Conservation (phyloP, 2,888 invertebrate species). For the Periphyllus acericola region DNA sequence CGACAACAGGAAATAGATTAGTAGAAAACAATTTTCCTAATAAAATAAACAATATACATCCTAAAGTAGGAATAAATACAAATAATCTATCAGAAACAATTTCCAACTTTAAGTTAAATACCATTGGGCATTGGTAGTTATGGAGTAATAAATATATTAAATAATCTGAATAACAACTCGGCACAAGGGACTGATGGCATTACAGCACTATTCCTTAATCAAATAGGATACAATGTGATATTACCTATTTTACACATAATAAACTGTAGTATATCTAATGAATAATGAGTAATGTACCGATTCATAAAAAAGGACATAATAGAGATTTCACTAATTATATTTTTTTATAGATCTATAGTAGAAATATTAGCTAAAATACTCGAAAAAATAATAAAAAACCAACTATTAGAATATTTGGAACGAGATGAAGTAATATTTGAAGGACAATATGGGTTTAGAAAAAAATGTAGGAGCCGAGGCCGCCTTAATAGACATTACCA, state of each 20-base stretch:
- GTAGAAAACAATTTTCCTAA: no score
- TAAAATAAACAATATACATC: no score
- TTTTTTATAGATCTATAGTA: background rate
- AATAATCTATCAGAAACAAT: no score
- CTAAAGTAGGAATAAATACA: no score
- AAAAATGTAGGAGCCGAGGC: background rate
- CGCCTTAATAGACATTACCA: background rate
- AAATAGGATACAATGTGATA: background rate
- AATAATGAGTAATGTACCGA: background rate
- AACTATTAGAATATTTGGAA: slow-evolving; percentile 1
- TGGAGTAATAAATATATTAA: no score
- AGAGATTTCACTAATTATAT: background rate
- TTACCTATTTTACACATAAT: background rate
- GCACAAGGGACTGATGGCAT: no score
- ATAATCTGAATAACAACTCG: no score
- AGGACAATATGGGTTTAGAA: background rate
- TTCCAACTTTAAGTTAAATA: no score
- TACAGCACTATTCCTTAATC: no score
- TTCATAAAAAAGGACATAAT: slow-evolving; percentile 4
- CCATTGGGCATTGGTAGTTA: no score
- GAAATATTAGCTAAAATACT: background rate
- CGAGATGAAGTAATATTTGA: background rate
- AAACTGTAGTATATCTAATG: background rate
- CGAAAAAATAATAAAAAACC: background rate
- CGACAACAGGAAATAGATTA: no score